These are phyloP conservation scores for Perca fluviatilis DNA, from an alignment of 2,113 vertebrate species.

Conservation along the genomic window DNA sequence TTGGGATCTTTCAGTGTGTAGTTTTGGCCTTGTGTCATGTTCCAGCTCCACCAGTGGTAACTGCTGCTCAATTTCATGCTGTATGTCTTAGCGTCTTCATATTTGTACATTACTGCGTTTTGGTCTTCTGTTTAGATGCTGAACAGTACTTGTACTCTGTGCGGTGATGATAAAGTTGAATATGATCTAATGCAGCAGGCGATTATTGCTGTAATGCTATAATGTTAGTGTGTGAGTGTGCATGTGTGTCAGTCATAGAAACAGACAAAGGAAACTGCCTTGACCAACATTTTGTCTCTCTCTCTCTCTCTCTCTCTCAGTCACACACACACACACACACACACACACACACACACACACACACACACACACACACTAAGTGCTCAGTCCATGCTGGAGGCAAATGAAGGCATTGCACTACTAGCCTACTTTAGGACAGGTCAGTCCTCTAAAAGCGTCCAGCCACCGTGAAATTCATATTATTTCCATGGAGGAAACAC, in stretches of 20 bases:
- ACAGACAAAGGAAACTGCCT: constrained; percentile 16
- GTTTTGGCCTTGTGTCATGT: too few species aligned
- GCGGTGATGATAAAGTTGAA: not conserved
- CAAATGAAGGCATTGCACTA: constrained; percentile 59
- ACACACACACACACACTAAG: constrained; percentile 44
- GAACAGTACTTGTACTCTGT: not conserved
- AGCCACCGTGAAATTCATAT: constrained; percentile 79
- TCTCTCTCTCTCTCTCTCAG: not conserved
- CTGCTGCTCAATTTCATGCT: too few species aligned
- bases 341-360: constrained; percentile 50
- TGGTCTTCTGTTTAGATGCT: not conserved
- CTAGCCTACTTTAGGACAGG: constrained; percentile 77
- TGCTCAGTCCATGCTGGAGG: constrained; percentile 70
- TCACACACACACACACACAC: constrained; percentile 26
- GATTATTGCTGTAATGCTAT: too few species aligned
- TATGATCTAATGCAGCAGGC: not conserved
- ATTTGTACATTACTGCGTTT: too few species aligned
- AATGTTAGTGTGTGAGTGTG: not conserved
- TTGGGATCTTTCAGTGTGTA: too few species aligned
- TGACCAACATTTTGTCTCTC: constrained; percentile 45
- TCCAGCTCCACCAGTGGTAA: too few species aligned
- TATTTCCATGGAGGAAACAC: constrained; percentile 53
- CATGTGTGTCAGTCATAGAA: constrained; percentile 1
- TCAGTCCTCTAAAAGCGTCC: constrained; percentile 74
- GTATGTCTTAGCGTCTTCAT: too few species aligned